These are phyloP conservation scores for Nephrotoma flavescens DNA, from an alignment of 2,888 invertebrate genomes.

Conservation along the genomic window DNA sequence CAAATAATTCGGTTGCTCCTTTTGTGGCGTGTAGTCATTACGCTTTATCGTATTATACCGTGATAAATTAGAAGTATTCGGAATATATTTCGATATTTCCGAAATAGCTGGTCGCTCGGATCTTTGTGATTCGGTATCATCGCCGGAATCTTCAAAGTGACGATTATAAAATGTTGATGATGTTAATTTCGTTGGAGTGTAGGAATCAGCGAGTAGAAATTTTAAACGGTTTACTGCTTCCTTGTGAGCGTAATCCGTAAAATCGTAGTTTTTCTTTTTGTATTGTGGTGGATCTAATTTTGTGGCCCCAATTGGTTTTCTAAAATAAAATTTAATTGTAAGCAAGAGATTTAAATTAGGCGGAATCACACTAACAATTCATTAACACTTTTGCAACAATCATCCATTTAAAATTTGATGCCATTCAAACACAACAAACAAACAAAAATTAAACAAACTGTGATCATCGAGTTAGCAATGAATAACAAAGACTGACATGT, in stretches of 20 bases:
- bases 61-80: conserved; percentile 23
- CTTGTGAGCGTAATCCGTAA: conserved; percentile 69
- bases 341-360: neutral
- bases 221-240: conserved; percentile 70
- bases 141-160: conserved; percentile 36
- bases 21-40: neutral
- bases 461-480: neutral
- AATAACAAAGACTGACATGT: neutral
- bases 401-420: neutral
- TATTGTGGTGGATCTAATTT: conserved; percentile 14
- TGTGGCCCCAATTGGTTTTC: conserved; percentile 4
- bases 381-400: neutral
- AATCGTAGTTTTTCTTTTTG: conserved; percentile 52
- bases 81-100: conserved; percentile 31
- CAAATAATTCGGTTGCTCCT: neutral
- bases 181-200: conserved; percentile 32
- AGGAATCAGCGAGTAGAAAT: conserved; percentile 62
- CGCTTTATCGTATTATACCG: conserved; percentile 5
- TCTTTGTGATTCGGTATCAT: conserved; percentile 40
- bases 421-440: neutral
- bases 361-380: neutral
- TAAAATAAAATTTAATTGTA: neutral
- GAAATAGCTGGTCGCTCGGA: conserved; percentile 29
- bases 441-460: neutral
- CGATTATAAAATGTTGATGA: conserved; percentile 20